phyloP scores from a whole-genome alignment of 1,140 invertebrate genomes.

The Megalopta genalis region DNA sequence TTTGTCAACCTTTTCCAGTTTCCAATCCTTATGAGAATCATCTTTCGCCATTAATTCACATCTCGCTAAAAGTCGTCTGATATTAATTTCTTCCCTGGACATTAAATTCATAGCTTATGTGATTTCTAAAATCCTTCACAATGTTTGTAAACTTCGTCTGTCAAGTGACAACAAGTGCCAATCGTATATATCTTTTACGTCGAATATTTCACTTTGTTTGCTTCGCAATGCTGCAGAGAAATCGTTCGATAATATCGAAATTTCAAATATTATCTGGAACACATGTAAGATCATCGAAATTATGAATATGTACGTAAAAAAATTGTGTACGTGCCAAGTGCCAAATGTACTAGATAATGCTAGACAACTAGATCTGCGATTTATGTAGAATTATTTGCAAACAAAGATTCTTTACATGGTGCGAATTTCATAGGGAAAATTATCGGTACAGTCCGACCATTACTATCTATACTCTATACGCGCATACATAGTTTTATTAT shows the following conservation, averaged over 20 bases:
- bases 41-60: slow-evolving; percentile 88
- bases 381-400: neutral
- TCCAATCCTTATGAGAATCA: slow-evolving; percentile 84
- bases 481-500: no score
- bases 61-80: slow-evolving; percentile 83
- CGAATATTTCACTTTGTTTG: neutral
- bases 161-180: neutral
- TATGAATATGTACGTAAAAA: neutral
- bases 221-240: neutral
- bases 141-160: neutral
- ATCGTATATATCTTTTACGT: neutral
- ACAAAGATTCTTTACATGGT: neutral
- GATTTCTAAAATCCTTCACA: neutral
- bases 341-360: no score
- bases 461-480: no score
- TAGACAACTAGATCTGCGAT: no score
- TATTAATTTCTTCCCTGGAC: slow-evolving; percentile 86
- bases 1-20: slow-evolving; percentile 82
- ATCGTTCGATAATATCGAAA: neutral
- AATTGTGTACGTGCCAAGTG: neutral
- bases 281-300: neutral
- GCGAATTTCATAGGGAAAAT: neutral
- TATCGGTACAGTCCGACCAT: neutral
- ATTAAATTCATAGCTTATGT: slow-evolving; percentile 69
- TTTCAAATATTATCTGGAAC: neutral